Conservation (phyloP, 2,113 vertebrate species). For the Neolamprologus kungweensis region DNA sequence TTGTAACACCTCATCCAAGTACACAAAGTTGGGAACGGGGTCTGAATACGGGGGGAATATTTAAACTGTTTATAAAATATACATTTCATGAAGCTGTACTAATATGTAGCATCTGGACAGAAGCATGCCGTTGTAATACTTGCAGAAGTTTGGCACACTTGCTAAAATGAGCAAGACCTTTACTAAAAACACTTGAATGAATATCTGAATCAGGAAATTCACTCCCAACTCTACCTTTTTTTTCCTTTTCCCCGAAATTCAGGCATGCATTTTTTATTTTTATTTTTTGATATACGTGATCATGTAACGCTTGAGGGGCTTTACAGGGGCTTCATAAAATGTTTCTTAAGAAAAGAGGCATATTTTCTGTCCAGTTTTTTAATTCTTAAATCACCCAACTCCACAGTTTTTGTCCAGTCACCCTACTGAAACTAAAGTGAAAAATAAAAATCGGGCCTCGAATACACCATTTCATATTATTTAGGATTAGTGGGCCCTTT, state of each 20-base stretch:
- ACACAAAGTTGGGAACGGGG: not conserved
- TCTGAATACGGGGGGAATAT: not conserved
- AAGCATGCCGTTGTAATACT: not conserved
- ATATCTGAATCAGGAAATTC: not conserved
- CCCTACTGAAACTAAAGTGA: not conserved
- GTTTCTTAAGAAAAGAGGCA: not conserved
- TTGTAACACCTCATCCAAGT: not conserved
- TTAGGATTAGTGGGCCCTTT: not conserved
- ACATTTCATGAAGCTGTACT: not conserved
- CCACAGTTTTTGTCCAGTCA: not conserved
- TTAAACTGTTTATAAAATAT: not conserved
- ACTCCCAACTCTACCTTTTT: not conserved
- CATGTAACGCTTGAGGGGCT: not conserved
- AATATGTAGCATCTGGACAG: not conserved
- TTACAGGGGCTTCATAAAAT: not conserved
- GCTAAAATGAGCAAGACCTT: not conserved
- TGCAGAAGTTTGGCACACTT: not conserved
- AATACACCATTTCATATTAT: not conserved
- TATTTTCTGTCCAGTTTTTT: not conserved
- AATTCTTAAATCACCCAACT: not conserved
- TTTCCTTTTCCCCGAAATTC: not conserved
- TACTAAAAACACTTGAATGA: not conserved
- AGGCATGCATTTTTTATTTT: not conserved
- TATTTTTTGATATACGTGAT: not conserved
- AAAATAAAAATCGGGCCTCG: not conserved